Conservation (phyloP, 1,140 invertebrate species). For the Bursaphelenchus mucronatus region DNA sequence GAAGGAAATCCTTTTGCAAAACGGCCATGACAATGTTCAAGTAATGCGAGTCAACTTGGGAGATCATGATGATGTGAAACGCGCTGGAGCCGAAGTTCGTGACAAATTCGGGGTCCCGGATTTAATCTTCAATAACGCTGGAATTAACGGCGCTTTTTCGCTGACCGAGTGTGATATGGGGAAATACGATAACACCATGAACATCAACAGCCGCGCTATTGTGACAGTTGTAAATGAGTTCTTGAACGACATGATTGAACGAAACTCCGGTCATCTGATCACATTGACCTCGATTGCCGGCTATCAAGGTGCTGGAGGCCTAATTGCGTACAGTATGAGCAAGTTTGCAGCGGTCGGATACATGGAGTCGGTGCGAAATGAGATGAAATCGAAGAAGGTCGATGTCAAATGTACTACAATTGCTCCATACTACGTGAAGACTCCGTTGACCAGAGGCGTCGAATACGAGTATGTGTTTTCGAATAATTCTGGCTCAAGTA, state of each 20-base stretch:
- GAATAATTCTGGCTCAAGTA: too few relatives aligned
- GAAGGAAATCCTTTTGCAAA: conserved; percentile 13
- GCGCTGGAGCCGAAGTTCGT: conserved; percentile 1
- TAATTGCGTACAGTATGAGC: conserved; percentile 85
- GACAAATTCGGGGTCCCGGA: conserved; percentile 15
- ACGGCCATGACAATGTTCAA: conserved; percentile 15
- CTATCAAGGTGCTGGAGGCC: conserved; percentile 72
- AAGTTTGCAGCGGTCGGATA: conserved; percentile 89
- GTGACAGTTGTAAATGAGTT: conserved; percentile 56
- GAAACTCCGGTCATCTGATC: conserved; percentile 82
- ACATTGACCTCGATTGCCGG: conserved; percentile 86
- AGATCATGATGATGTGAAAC: conserved; percentile 10
- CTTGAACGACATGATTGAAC: conserved; percentile 73
- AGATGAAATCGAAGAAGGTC: conserved; percentile 21
- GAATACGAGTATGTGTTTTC: conserved; percentile 24
- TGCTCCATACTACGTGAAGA: conserved; percentile 21
- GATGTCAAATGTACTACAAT: conserved; percentile 25
- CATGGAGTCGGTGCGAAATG: conserved; percentile 69
- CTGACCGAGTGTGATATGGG: conserved; percentile 18
- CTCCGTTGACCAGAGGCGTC: conserved; percentile 21
- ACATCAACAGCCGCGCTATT: conserved; percentile 6
- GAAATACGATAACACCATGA: conserved; percentile 20
- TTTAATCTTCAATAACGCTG: conserved; percentile 16
- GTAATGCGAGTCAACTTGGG: conserved; percentile 15
- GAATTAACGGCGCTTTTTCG: conserved; percentile 16